Evolutionary conservation across 1,140 invertebrate species (phyloP).

Genomic region (Drosophila biarmipes): DNA sequence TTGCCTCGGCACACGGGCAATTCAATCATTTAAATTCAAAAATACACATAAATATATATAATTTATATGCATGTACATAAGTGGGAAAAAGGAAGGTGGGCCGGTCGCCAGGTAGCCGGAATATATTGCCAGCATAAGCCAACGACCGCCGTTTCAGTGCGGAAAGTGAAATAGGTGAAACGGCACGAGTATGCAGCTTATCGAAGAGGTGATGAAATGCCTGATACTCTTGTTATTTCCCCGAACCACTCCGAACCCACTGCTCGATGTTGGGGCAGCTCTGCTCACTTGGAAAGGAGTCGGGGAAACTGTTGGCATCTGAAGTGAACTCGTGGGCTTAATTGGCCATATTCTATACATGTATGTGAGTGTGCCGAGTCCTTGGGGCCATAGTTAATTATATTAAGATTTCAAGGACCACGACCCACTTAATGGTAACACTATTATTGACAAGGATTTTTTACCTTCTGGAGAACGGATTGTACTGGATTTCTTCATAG

Average conservation of each 20-base stretch:
- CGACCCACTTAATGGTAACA: background rate
- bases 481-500: background rate
- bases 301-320: constrained; percentile 16
- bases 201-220: constrained; percentile 42
- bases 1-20: constrained; percentile 47
- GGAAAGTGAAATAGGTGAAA: constrained; percentile 32
- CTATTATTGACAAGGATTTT: background rate
- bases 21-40: constrained; percentile 80
- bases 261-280: constrained; percentile 1
- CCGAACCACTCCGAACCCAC: too few relatives aligned
- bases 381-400: background rate
- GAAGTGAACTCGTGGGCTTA: constrained; percentile 23
- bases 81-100: constrained; percentile 1
- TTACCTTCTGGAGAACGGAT: background rate
- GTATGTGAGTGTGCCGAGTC: background rate
- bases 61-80: constrained; percentile 34
- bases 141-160: constrained; percentile 38
- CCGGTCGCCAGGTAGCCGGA: constrained; percentile 6
- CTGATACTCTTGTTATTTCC: constrained; percentile 44
- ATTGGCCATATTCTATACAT: constrained; percentile 12
- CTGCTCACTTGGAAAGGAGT: constrained; percentile 18
- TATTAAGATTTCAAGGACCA: background rate
- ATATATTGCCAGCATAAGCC: constrained; percentile 48
- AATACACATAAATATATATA: constrained; percentile 71
- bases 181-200: constrained; percentile 28